Evolutionary conservation across 2,888 invertebrate genomes (phyloP).

Genomic region (Cheilosia soror): DNA sequence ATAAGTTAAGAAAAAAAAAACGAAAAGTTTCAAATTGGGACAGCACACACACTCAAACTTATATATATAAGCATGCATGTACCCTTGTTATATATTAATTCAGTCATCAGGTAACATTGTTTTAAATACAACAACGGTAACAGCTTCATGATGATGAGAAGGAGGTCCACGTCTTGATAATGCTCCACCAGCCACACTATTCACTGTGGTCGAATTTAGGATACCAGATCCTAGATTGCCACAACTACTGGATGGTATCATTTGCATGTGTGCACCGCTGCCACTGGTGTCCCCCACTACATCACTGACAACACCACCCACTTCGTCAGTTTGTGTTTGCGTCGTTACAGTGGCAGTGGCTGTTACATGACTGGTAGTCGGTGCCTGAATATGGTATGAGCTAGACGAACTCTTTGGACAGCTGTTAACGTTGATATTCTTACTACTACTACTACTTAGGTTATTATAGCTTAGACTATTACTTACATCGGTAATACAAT

Average conservation of each 20-base stretch:
- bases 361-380: conserved; percentile 71
- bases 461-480: conserved; percentile 71
- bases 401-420: conserved; percentile 64
- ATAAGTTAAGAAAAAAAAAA: neutral
- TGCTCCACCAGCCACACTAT: conserved; percentile 55
- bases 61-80: conserved; percentile 4
- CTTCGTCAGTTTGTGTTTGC: conserved; percentile 82
- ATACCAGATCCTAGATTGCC: conserved; percentile 46
- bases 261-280: conserved; percentile 38
- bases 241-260: conserved; percentile 58
- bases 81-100: conserved; percentile 79
- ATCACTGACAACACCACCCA: conserved; percentile 51
- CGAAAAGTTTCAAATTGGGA: conserved; percentile 36
- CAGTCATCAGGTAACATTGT: conserved; percentile 85
- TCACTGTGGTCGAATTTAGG: conserved; percentile 34
- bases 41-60: conserved; percentile 15
- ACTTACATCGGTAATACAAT: conserved; percentile 71
- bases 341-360: conserved; percentile 80
- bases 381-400: conserved; percentile 75
- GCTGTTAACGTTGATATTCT: conserved; percentile 76
- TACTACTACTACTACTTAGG: conserved; percentile 67
- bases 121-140: conserved; percentile 85
- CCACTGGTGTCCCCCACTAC: conserved; percentile 11
- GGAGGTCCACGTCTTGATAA: conserved; percentile 67
- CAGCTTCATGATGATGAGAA: conserved; percentile 81